These are phyloP conservation scores for Solenodon paradoxus DNA, from an alignment of 2,113 vertebrate species.

Conservation along the genomic window DNA sequence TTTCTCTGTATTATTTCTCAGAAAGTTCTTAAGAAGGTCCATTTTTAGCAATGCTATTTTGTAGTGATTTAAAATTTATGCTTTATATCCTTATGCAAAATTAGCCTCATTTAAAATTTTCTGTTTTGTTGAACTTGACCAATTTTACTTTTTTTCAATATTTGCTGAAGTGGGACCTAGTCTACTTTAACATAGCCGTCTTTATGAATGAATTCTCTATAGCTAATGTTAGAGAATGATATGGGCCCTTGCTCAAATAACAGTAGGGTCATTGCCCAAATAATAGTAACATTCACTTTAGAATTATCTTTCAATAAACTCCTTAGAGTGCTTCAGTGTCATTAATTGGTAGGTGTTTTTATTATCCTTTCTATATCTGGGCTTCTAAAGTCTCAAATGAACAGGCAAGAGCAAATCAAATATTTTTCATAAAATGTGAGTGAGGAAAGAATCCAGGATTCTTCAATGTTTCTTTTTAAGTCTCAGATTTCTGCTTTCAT, in stretches of 20 bases:
- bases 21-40: neutral
- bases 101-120: neutral
- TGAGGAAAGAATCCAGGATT: neutral
- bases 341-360: neutral
- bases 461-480: neutral
- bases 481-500: conserved; percentile 31
- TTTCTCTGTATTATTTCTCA: neutral
- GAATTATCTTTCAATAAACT: neutral
- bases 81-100: neutral
- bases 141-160: neutral
- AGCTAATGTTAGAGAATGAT: neutral
- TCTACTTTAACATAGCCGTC: neutral
- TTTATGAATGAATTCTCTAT: neutral
- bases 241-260: neutral
- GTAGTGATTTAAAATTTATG: neutral
- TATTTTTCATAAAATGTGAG: neutral
- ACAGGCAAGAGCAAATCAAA: neutral
- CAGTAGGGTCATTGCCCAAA: neutral
- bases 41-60: neutral
- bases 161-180: neutral
- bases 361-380: neutral
- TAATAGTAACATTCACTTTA: neutral
- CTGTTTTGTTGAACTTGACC: neutral
- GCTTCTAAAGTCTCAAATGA: conserved; percentile 16
- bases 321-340: neutral